Base-by-base conservation (phyloP, 1,140 invertebrate genomes). In the Zaprionus africanus region DNA sequence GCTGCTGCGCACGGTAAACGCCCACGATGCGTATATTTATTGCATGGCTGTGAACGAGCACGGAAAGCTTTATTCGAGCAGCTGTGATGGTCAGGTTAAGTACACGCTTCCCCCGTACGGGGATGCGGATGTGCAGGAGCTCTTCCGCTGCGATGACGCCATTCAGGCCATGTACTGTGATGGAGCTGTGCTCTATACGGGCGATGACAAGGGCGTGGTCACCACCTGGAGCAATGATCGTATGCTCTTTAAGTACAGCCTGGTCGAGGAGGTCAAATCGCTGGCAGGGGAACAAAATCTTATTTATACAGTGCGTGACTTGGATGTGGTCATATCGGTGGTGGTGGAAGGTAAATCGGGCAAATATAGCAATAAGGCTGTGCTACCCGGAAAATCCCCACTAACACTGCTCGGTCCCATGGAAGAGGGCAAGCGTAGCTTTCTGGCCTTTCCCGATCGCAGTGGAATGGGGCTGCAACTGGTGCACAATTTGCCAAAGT, bases 121-220 rank as follows among this genome's bases (percentile, higher is more conserved):
- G 6, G 77, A 80, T 28, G 67, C 59, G 0, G 13, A 51, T 0
- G 78, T 82, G n/a, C 63, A 87, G 56, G 82, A 92, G 28, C 68
- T 93, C 0, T 80, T 93, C 26, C 75, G 79, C 12, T 92, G 85
- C 60, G 81, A 93, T 9, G 86, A 93, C 53, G 88, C 82, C 54
- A 91, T 93, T 28, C 88, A 92, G 62, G 67, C 90, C 11, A 84
- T 93, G 82, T 91, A 83, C 19, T 84, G 82, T 56, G 85, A 82
- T 54, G 88, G 90, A 6, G 76, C 85, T 9, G 64, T 85, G 4
- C 66, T 93, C 0, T 93, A 86, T 17, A 91, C 91, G 4, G 92
- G 92, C 9, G 92, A 93, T 63, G 92, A 93, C 61, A 92, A 93
- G 41, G 92, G 92, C 13, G 85, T 91, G 2, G 91, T 93, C 12